phyloP scores from a whole-genome alignment of 1,140 invertebrate species.

The Solenopsis invicta region DNA sequence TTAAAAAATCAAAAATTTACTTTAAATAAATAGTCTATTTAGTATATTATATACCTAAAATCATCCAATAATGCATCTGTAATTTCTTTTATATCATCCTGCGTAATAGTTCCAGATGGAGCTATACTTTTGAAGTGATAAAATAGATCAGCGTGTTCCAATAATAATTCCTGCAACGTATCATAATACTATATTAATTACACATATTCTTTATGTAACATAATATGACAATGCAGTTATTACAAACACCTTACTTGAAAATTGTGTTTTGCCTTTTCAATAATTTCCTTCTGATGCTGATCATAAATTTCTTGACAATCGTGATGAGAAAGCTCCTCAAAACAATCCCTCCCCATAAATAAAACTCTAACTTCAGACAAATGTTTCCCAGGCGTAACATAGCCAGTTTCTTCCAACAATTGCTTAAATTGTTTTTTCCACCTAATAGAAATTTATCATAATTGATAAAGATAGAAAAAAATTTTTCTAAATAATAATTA shows the following conservation, averaged over 20 bases:
- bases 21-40: constrained; percentile 10
- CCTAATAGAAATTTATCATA: constrained; percentile 83
- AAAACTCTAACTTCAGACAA: constrained; percentile 96
- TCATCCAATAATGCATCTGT: constrained; percentile 97
- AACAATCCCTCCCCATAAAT: constrained; percentile 98
- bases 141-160: constrained; percentile 98
- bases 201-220: constrained; percentile 91
- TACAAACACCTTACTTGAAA: constrained; percentile 89
- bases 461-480: neutral
- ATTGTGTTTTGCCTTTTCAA: constrained; percentile 96
- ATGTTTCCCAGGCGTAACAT: constrained; percentile 97
- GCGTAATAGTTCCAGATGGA: constrained; percentile 95
- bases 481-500: neutral
- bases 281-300: constrained; percentile 96
- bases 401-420: constrained; percentile 97
- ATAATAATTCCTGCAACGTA: constrained; percentile 92
- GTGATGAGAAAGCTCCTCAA: constrained; percentile 95
- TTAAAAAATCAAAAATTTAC: constrained; percentile 28
- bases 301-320: constrained; percentile 98
- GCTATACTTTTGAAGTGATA: constrained; percentile 97
- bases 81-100: constrained; percentile 97
- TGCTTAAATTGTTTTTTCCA: constrained; percentile 98
- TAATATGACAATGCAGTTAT: constrained; percentile 58
- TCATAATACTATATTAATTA: constrained; percentile 64
- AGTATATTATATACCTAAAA: constrained; percentile 90